phyloP scores from a whole-genome alignment of 2,888 invertebrate genomes.

The Caenorhabditis doughertyi region DNA sequence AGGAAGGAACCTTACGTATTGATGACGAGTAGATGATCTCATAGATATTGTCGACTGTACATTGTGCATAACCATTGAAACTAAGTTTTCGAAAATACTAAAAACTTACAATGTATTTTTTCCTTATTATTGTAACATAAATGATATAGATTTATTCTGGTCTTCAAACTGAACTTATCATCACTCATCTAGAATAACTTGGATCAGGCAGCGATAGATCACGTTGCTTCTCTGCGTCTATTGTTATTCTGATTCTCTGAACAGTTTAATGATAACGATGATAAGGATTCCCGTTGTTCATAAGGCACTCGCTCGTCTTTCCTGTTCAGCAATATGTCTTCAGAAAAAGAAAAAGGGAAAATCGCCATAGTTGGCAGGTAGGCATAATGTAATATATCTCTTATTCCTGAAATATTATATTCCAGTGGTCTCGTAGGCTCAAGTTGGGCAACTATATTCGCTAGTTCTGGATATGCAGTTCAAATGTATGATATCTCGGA shows the following conservation, averaged over 20 bases:
- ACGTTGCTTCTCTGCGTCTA: conserved; percentile 54
- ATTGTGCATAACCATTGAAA: not conserved
- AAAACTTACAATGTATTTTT: not conserved
- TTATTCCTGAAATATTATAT: not conserved
- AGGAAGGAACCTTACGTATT: conserved; percentile 57
- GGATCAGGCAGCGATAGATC: conserved; percentile 25
- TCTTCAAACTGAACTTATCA: conserved; percentile 1
- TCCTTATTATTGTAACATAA: conserved; percentile 31
- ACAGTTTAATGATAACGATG: conserved; percentile 9
- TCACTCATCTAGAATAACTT: conserved; percentile 35
- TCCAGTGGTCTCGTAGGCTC: conserved; percentile 94
- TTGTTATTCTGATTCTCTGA: conserved; percentile 32
- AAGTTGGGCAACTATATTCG: conserved; percentile 98
- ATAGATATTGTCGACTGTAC: not conserved
- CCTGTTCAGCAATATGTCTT: conserved; percentile 17
- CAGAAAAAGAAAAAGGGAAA: conserved; percentile 55
- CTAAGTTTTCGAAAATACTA: not conserved
- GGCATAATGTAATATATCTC: not conserved
- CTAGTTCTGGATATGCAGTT: conserved; percentile 93
- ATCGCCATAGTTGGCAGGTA: conserved; percentile 74
- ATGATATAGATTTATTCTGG: conserved; percentile 17
- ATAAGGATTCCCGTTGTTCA: conserved; percentile 30
- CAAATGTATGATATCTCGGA: conserved; percentile 88
- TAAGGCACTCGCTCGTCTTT: conserved; percentile 13
- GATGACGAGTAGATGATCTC: conserved; percentile 56